Conservation (phyloP, 2,888 invertebrate species). For the Parnassius glacialis region DNA sequence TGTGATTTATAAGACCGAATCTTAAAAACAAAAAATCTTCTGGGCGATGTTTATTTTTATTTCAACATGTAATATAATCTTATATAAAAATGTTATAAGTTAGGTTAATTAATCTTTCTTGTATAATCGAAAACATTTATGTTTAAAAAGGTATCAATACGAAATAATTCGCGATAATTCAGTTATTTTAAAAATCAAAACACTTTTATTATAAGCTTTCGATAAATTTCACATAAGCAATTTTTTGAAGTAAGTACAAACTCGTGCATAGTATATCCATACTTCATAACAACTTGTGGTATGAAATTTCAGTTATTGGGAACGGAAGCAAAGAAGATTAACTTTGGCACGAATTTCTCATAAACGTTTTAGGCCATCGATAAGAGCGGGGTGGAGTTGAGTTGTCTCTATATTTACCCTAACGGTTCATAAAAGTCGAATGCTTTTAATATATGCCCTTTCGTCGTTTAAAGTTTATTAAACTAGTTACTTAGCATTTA, state of each 20-base stretch:
- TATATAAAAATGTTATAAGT: no score
- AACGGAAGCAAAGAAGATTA: slow-evolving; percentile 70
- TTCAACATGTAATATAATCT: no score
- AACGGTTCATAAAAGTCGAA: slow-evolving; percentile 21
- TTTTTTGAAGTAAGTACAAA: not conserved
- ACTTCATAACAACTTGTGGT: slow-evolving; percentile 13
- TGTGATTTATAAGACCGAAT: no score
- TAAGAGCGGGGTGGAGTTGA: slow-evolving; percentile 41
- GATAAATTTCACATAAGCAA: no score
- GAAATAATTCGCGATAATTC: not conserved
- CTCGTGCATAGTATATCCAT: slow-evolving; percentile 5
- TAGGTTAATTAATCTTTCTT: no score
- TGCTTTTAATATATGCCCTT: not conserved
- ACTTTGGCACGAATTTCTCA: slow-evolving; percentile 69
- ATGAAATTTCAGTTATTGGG: slow-evolving; percentile 50
- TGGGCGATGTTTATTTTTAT: no score
- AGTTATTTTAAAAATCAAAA: no score
- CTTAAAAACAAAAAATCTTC: no score
- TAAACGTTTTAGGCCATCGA: slow-evolving; percentile 68
- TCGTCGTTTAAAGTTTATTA: no score
- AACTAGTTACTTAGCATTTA: no score
- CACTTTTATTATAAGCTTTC: no score
- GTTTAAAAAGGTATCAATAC: not conserved
- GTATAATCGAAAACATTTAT: no score
- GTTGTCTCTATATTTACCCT: slow-evolving; percentile 34